Evolutionary conservation across 2,797 vertebrate species (phyloP), one percentile per base, ranked within the genome.

Genomic region (Danio tinwini): DNA sequence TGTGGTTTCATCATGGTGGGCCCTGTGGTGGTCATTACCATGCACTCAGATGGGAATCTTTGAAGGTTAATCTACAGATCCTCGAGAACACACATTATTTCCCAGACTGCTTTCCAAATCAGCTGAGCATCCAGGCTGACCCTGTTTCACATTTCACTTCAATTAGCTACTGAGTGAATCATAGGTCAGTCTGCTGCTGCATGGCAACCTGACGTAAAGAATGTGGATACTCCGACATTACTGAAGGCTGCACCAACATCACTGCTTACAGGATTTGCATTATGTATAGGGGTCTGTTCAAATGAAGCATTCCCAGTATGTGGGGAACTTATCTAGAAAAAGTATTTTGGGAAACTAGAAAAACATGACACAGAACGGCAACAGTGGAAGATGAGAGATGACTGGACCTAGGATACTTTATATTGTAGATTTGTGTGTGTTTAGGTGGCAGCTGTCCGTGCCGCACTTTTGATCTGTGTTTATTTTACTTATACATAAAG

Each of bases 141-240:
- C 68, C 39, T 45, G 68, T 62, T 19, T 17, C 58, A 72, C 68
- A 63, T 58, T 63, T 72, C n/a, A 19, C 68, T 78, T 79, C 58
- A 72, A 56, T 79, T 55, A 79, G 39, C 76, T 17, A 63, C 76
- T 37, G 44, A 62, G 68, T 71, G 76, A 79, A 63, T 71, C 76
- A 53, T 53, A 17, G 45, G 76, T 71, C 76, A 78, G 21, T 53
- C 47, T 70, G n/a, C 45, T 79, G 49, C 19, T 1, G 47, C 47
- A 72, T 72, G 49, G 59, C 19, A 72, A 72, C 77, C 39, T 79
- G 68, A 72, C 14, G 7, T 72, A 44, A 72, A 63, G 16, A 14
- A 29, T 64, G 63, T 47, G 19, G 16, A 47, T 63, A 55, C 56
- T 71, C 53, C 10, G 9, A 52, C 37, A n/a, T 8, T 6, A 61